These are phyloP conservation scores for Orchestes rusci DNA, from an alignment of 2,888 invertebrate genomes.

Conservation along the genomic window DNA sequence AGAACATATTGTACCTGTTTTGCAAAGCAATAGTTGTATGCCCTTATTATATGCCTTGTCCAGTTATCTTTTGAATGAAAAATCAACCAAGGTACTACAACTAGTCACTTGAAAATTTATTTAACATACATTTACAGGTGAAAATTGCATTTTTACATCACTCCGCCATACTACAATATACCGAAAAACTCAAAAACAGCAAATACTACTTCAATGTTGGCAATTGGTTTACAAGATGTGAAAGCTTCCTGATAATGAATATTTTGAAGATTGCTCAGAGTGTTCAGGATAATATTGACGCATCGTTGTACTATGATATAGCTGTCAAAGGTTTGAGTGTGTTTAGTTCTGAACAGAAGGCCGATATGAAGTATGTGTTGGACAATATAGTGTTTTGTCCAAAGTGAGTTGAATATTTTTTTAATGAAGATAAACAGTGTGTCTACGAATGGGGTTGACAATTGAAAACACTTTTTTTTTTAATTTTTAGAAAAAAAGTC, in stretches of 20 bases:
- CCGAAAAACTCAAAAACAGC: constrained; percentile 40
- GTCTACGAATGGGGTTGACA: no score
- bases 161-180: constrained; percentile 42
- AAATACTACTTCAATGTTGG: constrained; percentile 43
- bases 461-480: no score
- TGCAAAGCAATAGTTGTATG: constrained; percentile 44
- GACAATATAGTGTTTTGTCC: constrained; percentile 55
- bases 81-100: constrained; percentile 28
- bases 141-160: constrained; percentile 45
- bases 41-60: constrained; percentile 43
- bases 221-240: constrained; percentile 59
- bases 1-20: constrained; percentile 44
- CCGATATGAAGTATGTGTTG: constrained; percentile 52
- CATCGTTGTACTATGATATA: constrained; percentile 49
- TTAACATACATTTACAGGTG: no score
- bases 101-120: no score
- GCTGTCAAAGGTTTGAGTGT: constrained; percentile 56
- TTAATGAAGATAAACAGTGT: no score
- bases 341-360: constrained; percentile 52
- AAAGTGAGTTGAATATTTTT: no score
- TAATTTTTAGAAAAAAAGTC: no score
- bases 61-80: constrained; percentile 30
- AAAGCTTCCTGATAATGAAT: constrained; percentile 51
- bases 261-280: constrained; percentile 44
- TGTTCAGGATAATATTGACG: constrained; percentile 42